Conservation (phyloP, 1,140 invertebrate genomes). For the Nephila pilipes region DNA sequence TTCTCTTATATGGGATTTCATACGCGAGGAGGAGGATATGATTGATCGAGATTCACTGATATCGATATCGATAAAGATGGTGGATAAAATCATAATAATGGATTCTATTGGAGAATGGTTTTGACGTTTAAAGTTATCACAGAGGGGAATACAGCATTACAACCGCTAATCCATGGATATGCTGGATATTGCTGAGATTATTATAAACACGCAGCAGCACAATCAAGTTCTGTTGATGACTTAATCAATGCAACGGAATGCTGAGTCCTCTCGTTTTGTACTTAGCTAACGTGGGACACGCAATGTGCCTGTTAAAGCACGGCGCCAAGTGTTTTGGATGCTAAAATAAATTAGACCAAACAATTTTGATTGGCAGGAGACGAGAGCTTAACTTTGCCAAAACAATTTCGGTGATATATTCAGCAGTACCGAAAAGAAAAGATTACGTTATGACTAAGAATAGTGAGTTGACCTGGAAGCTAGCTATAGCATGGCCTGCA, state of each 20-base stretch:
- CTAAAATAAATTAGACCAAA: background rate
- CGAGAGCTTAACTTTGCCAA: background rate
- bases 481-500: background rate
- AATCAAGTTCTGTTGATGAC: background rate
- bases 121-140: background rate
- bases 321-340: background rate
- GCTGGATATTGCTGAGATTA: constrained; percentile 81
- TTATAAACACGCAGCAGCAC: constrained; percentile 60
- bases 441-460: background rate
- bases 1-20: too few species aligned
- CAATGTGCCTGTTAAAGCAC: background rate
- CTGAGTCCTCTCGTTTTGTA: background rate
- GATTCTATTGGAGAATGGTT: background rate
- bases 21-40: too few species aligned
- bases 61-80: background rate
- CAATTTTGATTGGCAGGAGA: background rate
- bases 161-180: constrained; percentile 67
- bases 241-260: background rate
- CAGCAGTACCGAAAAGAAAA: background rate
- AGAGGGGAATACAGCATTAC: background rate
- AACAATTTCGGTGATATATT: background rate
- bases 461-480: background rate
- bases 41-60: too few species aligned
- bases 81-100: background rate
- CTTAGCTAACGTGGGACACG: background rate